Percentiles rank a stretch among this genome's conserved stretches.
Conservation (phyloP, 2,113 vertebrate genomes). For the Rhinogobius similis region DNA sequence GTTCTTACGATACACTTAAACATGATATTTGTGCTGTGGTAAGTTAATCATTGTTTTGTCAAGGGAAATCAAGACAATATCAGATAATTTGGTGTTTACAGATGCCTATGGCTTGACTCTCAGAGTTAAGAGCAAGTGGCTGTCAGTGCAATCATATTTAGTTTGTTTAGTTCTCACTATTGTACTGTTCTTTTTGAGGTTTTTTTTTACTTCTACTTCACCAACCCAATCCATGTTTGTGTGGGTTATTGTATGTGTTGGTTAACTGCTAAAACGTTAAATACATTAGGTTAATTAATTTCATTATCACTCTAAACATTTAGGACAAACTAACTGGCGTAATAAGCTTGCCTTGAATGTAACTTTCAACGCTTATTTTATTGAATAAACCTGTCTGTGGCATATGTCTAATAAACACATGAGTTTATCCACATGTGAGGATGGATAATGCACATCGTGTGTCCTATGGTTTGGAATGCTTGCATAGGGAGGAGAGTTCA, state of each 20-base stretch:
- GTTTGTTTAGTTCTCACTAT: background rate
- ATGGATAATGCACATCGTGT: slow-evolving; percentile 23
- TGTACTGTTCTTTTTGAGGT: no score
- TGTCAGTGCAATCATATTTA: background rate
- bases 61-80: background rate
- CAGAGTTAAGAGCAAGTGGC: background rate
- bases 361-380: background rate
- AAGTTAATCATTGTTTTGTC: background rate
- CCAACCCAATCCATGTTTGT: no score
- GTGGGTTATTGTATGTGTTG: no score
- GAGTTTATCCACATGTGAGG: background rate
- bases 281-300: no score
- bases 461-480: slow-evolving; percentile 27
- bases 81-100: background rate
- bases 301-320: background rate
- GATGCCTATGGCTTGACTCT: background rate
- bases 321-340: background rate
- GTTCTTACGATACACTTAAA: no score
- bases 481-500: slow-evolving; percentile 32
- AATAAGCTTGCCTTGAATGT: background rate
- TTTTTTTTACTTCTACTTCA: no score
- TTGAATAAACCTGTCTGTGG: background rate
- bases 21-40: background rate
- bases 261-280: no score
- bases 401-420: background rate